Percentiles rank a stretch among this genome's conserved stretches.
Conservation (phyloP, 2,797 vertebrate species). For the Cossypha heuglini region DNA sequence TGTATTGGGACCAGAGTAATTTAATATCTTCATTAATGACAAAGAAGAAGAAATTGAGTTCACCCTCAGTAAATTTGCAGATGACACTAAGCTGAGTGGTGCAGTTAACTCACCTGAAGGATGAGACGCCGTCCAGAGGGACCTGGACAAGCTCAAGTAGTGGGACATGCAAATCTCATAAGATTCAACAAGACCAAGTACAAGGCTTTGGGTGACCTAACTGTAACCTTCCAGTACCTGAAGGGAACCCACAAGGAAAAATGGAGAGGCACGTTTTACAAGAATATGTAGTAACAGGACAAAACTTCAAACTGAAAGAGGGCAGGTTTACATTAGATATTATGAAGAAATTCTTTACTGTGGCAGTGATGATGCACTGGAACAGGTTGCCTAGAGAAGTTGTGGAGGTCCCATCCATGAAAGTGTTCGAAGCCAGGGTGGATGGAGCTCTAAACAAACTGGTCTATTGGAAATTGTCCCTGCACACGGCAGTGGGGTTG, state of each 20-base stretch:
- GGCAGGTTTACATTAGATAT: background rate
- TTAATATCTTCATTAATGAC: background rate
- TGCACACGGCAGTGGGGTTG: too few species aligned
- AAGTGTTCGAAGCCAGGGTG: rapidly evolving
- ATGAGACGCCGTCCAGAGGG: rapidly evolving
- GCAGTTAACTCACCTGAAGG: background rate
- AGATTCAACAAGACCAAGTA: background rate
- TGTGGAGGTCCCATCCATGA: background rate
- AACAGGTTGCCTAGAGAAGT: background rate
- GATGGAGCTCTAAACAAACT: background rate
- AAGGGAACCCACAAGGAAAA: background rate
- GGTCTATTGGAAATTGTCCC: background rate
- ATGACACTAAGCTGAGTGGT: background rate
- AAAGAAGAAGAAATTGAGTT: background rate
- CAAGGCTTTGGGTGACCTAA: background rate
- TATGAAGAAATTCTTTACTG: background rate
- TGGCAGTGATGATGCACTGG: background rate
- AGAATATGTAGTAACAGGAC: background rate
- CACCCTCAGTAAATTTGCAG: background rate
- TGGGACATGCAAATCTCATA: background rate
- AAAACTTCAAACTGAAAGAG: background rate
- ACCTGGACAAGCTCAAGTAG: background rate
- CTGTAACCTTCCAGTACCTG: too few species aligned
- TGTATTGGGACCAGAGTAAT: rapidly evolving
- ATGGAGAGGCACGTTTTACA: background rate